Evolutionary conservation across 2,888 invertebrate genomes (phyloP).

Genomic region (Ptychoptera albimana): DNA sequence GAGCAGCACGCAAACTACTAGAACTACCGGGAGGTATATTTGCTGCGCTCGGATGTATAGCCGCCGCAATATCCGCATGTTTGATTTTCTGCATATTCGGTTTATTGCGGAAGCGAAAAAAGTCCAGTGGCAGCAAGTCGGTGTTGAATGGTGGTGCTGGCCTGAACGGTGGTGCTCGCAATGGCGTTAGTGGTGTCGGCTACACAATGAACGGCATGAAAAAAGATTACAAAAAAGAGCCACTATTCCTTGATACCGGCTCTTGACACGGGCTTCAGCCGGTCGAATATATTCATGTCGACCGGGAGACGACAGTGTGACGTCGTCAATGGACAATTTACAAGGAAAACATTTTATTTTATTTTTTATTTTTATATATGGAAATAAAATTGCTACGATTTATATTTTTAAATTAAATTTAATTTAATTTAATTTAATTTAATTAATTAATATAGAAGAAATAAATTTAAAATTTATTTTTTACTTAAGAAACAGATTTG

Average conservation of each 20-base stretch:
- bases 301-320: conserved; percentile 86
- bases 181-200: conserved; percentile 14
- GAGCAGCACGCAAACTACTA: conserved; percentile 34
- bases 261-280: conserved; percentile 84
- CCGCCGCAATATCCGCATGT: conserved; percentile 38
- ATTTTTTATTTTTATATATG: too few species aligned
- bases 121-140: conserved; percentile 18
- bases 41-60: conserved; percentile 40
- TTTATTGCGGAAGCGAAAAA: conserved; percentile 38
- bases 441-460: background rate
- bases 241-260: conserved; percentile 34
- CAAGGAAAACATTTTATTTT: too few species aligned
- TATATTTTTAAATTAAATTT: too few species aligned
- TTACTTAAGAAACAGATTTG: background rate
- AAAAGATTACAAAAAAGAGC: conserved; percentile 40
- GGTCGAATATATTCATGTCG: conserved; percentile 86
- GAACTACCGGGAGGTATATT: conserved; percentile 37
- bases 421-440: background rate
- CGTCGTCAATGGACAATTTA: conserved; percentile 17
- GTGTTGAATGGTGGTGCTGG: conserved; percentile 3
- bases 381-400: too few species aligned
- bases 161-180: too few species aligned
- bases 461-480: background rate
- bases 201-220: conserved; percentile 37
- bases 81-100: conserved; percentile 41